A percentile compares a stretch with the other conserved stretches of the same genome.
phyloP scores from a whole-genome alignment of 2,888 invertebrate genomes.

The Andricus curvator region DNA sequence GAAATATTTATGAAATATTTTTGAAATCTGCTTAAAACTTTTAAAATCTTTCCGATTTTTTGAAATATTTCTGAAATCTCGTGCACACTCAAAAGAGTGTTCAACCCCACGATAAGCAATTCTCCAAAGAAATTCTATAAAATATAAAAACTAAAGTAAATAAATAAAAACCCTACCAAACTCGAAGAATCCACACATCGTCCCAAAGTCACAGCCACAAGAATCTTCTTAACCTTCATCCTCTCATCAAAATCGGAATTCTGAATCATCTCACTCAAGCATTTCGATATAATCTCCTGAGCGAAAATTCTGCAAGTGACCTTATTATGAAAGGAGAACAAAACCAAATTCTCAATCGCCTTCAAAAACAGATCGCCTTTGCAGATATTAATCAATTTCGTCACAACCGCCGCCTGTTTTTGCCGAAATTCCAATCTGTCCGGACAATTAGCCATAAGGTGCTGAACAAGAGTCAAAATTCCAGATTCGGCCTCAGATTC shows the following conservation, averaged over 20 bases:
- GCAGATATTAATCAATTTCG: slow-evolving; percentile 68
- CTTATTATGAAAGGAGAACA: slow-evolving; percentile 74
- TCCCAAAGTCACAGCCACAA: slow-evolving; percentile 80
- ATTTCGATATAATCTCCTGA: slow-evolving; percentile 78
- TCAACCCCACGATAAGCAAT: too few relatives aligned
- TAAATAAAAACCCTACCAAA: slow-evolving; percentile 74
- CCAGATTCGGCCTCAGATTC: slow-evolving; percentile 61
- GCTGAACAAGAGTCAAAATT: slow-evolving; percentile 67
- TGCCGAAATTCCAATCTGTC: slow-evolving; percentile 71
- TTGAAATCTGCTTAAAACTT: too few relatives aligned
- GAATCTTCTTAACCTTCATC: slow-evolving; percentile 57
- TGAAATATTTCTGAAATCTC: too few relatives aligned
- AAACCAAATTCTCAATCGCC: slow-evolving; percentile 62
- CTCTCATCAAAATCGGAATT: slow-evolving; percentile 42
- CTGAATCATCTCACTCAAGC: slow-evolving; percentile 69
- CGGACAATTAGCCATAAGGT: slow-evolving; percentile 70
- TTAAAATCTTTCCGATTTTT: too few relatives aligned
- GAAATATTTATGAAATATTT: too few relatives aligned
- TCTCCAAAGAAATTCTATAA: too few relatives aligned
- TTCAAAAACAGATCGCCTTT: slow-evolving; percentile 53
- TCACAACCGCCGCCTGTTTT: slow-evolving; percentile 68
- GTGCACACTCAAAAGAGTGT: too few relatives aligned
- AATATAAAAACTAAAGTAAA: too few relatives aligned
- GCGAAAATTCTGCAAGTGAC: slow-evolving; percentile 78
- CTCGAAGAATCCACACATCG: slow-evolving; percentile 81